Base-by-base conservation (phyloP, 2,797 vertebrate genomes). In the Helostoma temminkii region DNA sequence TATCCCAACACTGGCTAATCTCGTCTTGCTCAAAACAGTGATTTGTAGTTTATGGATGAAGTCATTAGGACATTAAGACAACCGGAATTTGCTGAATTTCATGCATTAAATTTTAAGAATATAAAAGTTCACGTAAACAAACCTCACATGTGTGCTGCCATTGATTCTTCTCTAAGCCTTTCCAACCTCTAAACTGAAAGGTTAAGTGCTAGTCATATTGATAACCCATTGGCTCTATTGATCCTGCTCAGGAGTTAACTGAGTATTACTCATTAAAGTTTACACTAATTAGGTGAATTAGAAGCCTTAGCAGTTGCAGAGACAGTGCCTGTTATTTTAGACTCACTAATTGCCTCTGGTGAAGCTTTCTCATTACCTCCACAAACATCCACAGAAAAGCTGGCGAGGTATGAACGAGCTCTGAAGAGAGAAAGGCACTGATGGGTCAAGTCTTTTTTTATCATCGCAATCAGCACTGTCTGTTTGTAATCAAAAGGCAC, bases 181-280 rank as follows among this genome's bases (percentile, higher is more conserved):
- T 16, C 30, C 8, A 32, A 62, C 78, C 59, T 66, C 46, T 72
- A 48, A 64, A 74, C 54, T 53, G 34, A 83, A 78, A 85, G 78
- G 76, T 82, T 76, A 87, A 83, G 41, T 75, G 78, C 66, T 56
- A 72, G 75, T 86, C 57, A 71, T 78, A 89, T 81, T 55, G 66
- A 84, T 76, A 82, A 70, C 55, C 70, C 62, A 85, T 68, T 71
- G 76, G 42, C 55, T 79, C 39, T 21, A 83, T 88, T 70, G 84
- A 88, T 87, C 74, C 46, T 62, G 59, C 53, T 66, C 52, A 56
- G 24, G 76, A 83, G 84, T 81, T 89, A 89, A 89, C 88, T 84
- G 75, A 65, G 72, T 66, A 76, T 89, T 82, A 79, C 73, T 85
- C 63, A 59, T 72, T 73, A 48, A 86, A 68, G 73, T 83, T 66